Conservation (phyloP, 1,140 invertebrate genomes). For the Chrysomallon squamiferum region DNA sequence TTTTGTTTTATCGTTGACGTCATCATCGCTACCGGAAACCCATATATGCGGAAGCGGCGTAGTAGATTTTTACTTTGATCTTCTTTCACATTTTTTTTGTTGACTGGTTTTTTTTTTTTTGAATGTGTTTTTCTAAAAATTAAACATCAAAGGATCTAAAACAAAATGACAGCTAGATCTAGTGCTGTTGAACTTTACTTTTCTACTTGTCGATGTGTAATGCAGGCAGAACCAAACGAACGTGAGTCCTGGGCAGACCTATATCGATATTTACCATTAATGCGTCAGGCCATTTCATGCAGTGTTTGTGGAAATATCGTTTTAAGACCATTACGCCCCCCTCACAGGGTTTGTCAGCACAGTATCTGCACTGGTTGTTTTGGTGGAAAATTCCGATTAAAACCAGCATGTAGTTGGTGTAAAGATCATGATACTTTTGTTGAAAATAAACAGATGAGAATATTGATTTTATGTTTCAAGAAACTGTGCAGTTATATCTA, state of each 20-base stretch:
- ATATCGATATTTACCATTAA: slow-evolving; percentile 79
- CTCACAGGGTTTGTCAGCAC: slow-evolving; percentile 80
- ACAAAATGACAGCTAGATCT: too few species aligned
- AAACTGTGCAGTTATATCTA: slow-evolving; percentile 82
- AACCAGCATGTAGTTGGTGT: slow-evolving; percentile 81
- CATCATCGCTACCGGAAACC: too few species aligned
- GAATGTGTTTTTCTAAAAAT: too few species aligned
- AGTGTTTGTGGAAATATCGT: slow-evolving; percentile 83
- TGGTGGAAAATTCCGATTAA: slow-evolving; percentile 81
- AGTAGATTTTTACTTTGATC: too few species aligned
- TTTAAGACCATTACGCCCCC: slow-evolving; percentile 80
- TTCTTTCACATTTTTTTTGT: too few species aligned
- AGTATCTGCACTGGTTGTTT: slow-evolving; percentile 80
- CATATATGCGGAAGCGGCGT: too few species aligned
- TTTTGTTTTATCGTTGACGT: too few species aligned
- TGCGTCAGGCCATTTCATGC: slow-evolving; percentile 83
- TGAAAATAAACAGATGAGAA: slow-evolving; percentile 80
- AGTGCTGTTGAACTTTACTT: slow-evolving; percentile 79
- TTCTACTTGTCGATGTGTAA: slow-evolving; percentile 78
- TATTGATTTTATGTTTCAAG: slow-evolving; percentile 84
- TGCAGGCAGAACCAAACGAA: slow-evolving; percentile 74
- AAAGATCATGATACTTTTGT: slow-evolving; percentile 82
- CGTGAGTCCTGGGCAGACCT: slow-evolving; percentile 78
- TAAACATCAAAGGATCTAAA: too few species aligned
- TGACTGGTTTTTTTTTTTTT: too few species aligned